Evolutionary conservation across 2,113 vertebrate genomes (phyloP).

Genomic region (Rhinichthys klamathensis): DNA sequence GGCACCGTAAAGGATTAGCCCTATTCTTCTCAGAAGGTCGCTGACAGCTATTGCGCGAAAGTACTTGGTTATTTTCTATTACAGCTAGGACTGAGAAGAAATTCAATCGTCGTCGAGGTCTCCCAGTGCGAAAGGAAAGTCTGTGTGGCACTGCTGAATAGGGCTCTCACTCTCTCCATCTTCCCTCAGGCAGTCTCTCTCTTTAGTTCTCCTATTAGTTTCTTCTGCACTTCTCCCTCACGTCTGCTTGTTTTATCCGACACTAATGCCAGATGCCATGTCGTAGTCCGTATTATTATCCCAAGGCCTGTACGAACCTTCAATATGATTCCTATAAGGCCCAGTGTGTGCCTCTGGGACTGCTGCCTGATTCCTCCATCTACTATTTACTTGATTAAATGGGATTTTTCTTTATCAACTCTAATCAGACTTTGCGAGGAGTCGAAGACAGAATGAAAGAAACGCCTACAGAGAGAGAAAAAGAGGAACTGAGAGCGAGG

Average conservation of each 20-base stretch:
- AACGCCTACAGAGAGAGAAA: not conserved
- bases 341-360: not conserved
- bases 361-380: conserved; percentile 1
- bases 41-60: conserved; percentile 60
- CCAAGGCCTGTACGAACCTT: not conserved
- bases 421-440: conserved; percentile 23
- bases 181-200: conserved; percentile 35
- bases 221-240: conserved; percentile 33
- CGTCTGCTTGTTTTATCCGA: conserved; percentile 40
- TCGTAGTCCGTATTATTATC: conserved; percentile 26
- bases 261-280: conserved; percentile 43
- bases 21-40: conserved; percentile 57
- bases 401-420: conserved; percentile 36
- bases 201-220: conserved; percentile 40
- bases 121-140: conserved; percentile 28
- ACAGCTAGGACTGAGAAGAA: conserved; percentile 61
- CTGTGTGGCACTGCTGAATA: conserved; percentile 37
- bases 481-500: not conserved
- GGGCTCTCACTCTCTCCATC: conserved; percentile 31
- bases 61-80: conserved; percentile 66
- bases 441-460: conserved; percentile 37
- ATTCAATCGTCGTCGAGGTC: conserved; percentile 66
- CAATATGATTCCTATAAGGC: conserved; percentile 12
- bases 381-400: conserved; percentile 38
- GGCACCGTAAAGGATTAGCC: conserved; percentile 70